Percentiles rank a stretch among this genome's conserved stretches.
These are phyloP conservation scores for Drosophila carrolli DNA, from an alignment of 1,140 invertebrate genomes.

Conservation along the genomic window DNA sequence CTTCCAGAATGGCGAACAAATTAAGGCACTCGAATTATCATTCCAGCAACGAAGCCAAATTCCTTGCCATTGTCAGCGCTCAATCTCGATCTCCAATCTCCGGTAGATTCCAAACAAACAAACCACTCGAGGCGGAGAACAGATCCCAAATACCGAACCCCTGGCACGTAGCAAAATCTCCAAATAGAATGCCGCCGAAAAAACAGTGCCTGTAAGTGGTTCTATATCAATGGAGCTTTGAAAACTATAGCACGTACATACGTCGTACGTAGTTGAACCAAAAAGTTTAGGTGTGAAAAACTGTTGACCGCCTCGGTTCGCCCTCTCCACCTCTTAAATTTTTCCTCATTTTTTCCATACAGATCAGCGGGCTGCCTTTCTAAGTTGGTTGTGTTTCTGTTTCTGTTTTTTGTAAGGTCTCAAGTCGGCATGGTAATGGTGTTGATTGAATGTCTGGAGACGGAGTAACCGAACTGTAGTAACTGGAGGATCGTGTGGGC, in stretches of 20 bases:
- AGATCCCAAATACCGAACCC: slow-evolving; percentile 36
- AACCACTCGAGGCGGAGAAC: slow-evolving; percentile 26
- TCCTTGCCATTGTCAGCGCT: slow-evolving; percentile 58
- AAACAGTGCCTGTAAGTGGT: slow-evolving; percentile 30
- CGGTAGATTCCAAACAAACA: slow-evolving; percentile 27
- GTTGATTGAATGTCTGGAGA: slow-evolving; percentile 59
- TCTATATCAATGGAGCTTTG: slow-evolving; percentile 37
- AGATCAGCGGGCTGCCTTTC: slow-evolving; percentile 44
- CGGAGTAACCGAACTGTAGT: slow-evolving; percentile 6
- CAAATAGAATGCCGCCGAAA: slow-evolving; percentile 43
- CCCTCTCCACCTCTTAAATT: slow-evolving; percentile 24
- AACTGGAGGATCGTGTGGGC: slow-evolving; percentile 54
- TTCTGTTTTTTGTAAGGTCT: slow-evolving; percentile 3
- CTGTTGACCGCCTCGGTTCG: slow-evolving; percentile 30
- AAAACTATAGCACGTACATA: slow-evolving; percentile 48
- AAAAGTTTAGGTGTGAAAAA: slow-evolving; percentile 60
- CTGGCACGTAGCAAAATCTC: slow-evolving; percentile 40
- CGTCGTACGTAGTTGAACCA: slow-evolving; percentile 10
- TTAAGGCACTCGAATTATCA: slow-evolving; percentile 54
- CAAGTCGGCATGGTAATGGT: slow-evolving; percentile 32
- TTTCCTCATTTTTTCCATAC: slow-evolving; percentile 22
- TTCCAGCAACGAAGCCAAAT: slow-evolving; percentile 51
- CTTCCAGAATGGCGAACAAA: slow-evolving; percentile 31
- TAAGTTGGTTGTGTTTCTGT: slow-evolving; percentile 23
- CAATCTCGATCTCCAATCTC: slow-evolving; percentile 46